phyloP scores from a whole-genome alignment of 1,140 invertebrate genomes.

The Drosophila sp. region DNA sequence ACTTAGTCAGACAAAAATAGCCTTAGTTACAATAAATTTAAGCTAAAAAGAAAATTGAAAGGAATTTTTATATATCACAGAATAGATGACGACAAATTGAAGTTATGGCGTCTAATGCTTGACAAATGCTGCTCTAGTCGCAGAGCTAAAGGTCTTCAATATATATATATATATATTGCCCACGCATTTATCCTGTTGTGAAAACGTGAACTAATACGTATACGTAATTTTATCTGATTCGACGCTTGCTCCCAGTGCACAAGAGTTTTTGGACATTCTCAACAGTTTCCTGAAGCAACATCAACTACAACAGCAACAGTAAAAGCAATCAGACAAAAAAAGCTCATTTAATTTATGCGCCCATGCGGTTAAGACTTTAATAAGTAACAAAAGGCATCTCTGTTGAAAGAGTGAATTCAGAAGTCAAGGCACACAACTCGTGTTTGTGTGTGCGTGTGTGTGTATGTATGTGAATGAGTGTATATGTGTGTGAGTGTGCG shows the following conservation, averaged over 20 bases:
- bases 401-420: conserved; percentile 4
- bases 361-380: conserved; percentile 36
- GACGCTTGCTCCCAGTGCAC: conserved; percentile 23
- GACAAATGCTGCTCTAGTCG: conserved; percentile 18
- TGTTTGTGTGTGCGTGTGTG: conserved; percentile 1
- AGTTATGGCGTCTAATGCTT: conserved; percentile 24
- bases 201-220: conserved; percentile 31
- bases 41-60: not conserved
- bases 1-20: not conserved
- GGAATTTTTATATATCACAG: conserved; percentile 17
- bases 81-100: conserved; percentile 41
- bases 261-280: not conserved
- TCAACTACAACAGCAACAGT: not conserved
- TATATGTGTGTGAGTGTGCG: not conserved
- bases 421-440: conserved; percentile 1
- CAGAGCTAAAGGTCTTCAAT: not conserved
- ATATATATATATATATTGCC: conserved; percentile 1
- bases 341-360: conserved; percentile 49
- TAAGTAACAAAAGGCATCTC: conserved; percentile 39
- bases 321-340: not conserved
- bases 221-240: conserved; percentile 53
- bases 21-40: not conserved
- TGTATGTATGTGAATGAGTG: too few relatives aligned
- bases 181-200: conserved; percentile 33
- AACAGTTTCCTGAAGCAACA: conserved; percentile 12